Conservation (phyloP, 1,140 invertebrate species). For the Saccostrea glomerata region DNA sequence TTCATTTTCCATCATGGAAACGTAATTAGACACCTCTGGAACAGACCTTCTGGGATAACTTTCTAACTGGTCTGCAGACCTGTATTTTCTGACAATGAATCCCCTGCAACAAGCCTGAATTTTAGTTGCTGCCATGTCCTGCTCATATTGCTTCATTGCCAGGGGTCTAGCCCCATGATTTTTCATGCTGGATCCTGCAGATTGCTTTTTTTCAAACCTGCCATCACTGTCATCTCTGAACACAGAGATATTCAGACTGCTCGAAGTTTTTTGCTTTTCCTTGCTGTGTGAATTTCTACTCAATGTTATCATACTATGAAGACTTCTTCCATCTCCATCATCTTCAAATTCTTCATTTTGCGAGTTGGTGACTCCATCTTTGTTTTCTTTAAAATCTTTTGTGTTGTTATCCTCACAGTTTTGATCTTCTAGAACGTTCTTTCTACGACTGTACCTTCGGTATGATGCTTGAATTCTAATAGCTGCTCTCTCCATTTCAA, state of each 20-base stretch:
- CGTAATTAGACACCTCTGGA: conserved; percentile 85
- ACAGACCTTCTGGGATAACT: conserved; percentile 84
- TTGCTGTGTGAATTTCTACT: not conserved
- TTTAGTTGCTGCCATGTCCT: conserved; percentile 83
- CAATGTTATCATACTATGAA: not conserved
- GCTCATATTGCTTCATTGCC: conserved; percentile 48
- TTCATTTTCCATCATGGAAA: conserved; percentile 82
- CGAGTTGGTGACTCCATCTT: not conserved
- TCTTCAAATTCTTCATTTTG: not conserved
- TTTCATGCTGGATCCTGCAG: not conserved
- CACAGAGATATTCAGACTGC: not conserved
- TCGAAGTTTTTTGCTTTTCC: not conserved
- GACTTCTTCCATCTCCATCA: not conserved
- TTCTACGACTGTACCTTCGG: not conserved
- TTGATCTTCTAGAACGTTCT: not conserved
- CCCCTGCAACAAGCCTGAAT: conserved; percentile 88
- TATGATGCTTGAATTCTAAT: not conserved
- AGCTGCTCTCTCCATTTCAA: not conserved
- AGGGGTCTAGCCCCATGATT: not conserved
- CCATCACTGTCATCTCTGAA: not conserved
- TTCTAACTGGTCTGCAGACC: conserved; percentile 59
- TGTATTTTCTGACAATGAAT: conserved; percentile 78
- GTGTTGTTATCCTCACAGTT: not conserved
- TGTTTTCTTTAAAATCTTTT: not conserved
- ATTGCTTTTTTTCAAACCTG: not conserved